Percentiles rank a stretch among this genome's conserved stretches.
phyloP scores from a whole-genome alignment of 2,113 vertebrate genomes.

The Jaculus jaculus region DNA sequence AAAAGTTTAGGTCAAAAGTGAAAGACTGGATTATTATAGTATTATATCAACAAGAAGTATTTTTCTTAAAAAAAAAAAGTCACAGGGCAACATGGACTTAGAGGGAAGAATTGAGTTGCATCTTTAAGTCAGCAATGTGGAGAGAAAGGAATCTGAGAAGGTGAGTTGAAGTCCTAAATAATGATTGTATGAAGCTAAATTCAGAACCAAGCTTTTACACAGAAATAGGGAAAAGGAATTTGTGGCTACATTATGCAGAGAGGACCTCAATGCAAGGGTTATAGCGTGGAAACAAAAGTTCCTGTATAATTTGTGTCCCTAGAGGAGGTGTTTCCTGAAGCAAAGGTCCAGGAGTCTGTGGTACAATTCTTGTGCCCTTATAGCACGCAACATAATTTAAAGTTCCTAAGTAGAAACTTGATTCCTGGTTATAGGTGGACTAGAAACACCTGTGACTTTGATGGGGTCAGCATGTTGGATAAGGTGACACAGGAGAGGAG shows the following conservation, averaged over 20 bases:
- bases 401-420: neutral
- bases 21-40: neutral
- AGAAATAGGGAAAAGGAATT: neutral
- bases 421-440: neutral
- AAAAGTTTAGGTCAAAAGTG: neutral
- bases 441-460: neutral
- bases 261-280: neutral
- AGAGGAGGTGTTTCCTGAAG: neutral
- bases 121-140: neutral
- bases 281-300: neutral
- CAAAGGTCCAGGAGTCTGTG: neutral
- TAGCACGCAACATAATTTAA: neutral
- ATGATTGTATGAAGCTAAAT: neutral
- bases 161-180: neutral
- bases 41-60: neutral
- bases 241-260: neutral
- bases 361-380: neutral
- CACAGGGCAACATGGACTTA: no score
- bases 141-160: neutral
- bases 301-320: slow-evolving; percentile 22
- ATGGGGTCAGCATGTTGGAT: neutral
- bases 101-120: neutral
- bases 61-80: neutral
- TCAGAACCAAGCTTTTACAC: neutral
- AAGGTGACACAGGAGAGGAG: neutral